phyloP scores from a whole-genome alignment of 1,140 invertebrate species.

The Centruroides vittatus region DNA sequence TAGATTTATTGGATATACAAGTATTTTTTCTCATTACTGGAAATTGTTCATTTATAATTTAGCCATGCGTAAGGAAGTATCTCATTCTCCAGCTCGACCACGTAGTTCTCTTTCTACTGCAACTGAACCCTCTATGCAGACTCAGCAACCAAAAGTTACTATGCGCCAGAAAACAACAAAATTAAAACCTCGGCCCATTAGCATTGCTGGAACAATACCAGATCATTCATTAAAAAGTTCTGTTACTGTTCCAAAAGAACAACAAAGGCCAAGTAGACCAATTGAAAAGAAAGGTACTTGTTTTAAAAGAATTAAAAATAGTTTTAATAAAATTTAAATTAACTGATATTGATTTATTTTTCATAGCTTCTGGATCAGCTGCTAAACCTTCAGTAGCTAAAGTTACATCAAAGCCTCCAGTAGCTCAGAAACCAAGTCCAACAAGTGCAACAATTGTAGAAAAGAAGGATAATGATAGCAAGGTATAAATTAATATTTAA shows the following conservation, averaged over 20 bases:
- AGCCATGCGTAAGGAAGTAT: slow-evolving; percentile 4
- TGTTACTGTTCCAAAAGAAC: neutral
- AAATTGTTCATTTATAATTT: neutral
- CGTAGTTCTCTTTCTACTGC: slow-evolving; percentile 2
- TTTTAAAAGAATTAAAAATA: too few relatives aligned
- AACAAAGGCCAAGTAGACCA: neutral
- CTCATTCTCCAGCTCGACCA: slow-evolving; percentile 6
- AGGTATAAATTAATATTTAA: too few relatives aligned
- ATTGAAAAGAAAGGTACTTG: neutral
- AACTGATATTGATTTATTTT: too few relatives aligned
- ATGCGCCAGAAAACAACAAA: neutral
- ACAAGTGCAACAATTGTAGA: too few relatives aligned
- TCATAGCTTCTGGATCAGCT: too few relatives aligned
- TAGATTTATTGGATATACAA: too few relatives aligned
- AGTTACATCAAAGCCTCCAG: too few relatives aligned
- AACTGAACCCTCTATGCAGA: slow-evolving; percentile 5
- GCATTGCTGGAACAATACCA: slow-evolving; percentile 56
- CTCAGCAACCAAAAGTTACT: neutral
- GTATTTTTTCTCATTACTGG: too few relatives aligned
- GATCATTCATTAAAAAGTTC: neutral
- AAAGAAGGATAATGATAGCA: too few relatives aligned
- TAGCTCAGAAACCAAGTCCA: too few relatives aligned
- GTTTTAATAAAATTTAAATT: too few relatives aligned
- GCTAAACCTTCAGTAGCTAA: too few relatives aligned
- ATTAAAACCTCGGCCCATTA: slow-evolving; percentile 50